A percentile compares a stretch with the other conserved stretches of the same genome.
Evolutionary conservation across 2,797 vertebrate species (phyloP).

Genomic region (Intellagama lesueurii): DNA sequence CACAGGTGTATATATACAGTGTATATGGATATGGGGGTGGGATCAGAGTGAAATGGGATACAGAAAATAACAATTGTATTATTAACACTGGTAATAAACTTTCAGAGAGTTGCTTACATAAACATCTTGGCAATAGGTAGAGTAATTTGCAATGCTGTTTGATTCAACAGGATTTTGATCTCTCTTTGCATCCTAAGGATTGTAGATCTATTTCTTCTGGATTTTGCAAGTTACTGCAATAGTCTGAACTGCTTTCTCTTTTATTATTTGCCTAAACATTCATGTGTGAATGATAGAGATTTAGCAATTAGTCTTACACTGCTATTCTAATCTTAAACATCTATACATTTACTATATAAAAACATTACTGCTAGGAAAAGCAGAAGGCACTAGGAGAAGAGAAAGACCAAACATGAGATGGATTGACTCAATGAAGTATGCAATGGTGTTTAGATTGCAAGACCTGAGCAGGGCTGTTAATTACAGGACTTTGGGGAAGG

Average conservation of each 20-base stretch:
- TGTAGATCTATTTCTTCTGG: constrained; percentile 12
- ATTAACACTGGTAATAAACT: not conserved
- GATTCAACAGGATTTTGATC: constrained; percentile 10
- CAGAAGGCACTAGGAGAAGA: too few relatives aligned
- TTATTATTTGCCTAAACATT: constrained; percentile 5
- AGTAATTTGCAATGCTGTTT: too few relatives aligned
- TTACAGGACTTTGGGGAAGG: too few relatives aligned
- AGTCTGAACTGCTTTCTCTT: constrained; percentile 5
- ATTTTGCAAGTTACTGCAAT: not conserved
- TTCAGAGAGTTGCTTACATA: too few relatives aligned
- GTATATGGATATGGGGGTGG: not conserved
- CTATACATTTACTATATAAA: not conserved
- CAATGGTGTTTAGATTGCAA: too few relatives aligned
- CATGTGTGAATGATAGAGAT: constrained; percentile 25
- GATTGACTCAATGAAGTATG: too few relatives aligned
- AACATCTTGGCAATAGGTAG: too few relatives aligned
- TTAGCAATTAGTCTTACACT: not conserved
- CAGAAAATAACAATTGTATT: too few relatives aligned
- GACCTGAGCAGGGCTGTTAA: too few relatives aligned
- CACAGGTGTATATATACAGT: not conserved
- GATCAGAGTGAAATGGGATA: too few relatives aligned
- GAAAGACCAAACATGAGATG: too few relatives aligned
- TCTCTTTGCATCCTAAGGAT: not conserved
- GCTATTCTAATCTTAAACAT: not conserved
- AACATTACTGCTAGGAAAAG: too few relatives aligned